A percentile compares a stretch with the other conserved stretches of the same genome.
Evolutionary conservation across 2,113 vertebrate genomes (phyloP).

Genomic region (Ctenomys sociabilis): DNA sequence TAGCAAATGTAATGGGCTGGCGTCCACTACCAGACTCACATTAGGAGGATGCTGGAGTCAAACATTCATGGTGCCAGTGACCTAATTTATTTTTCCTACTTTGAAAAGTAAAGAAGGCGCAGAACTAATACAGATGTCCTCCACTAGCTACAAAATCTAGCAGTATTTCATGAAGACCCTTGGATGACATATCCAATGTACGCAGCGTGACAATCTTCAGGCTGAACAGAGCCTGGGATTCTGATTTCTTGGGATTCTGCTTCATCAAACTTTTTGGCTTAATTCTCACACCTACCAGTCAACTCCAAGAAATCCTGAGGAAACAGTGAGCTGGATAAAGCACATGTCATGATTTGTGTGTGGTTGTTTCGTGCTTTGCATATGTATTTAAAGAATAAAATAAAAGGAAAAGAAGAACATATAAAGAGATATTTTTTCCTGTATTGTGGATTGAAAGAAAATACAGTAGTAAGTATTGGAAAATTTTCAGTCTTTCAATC

Average conservation of each 20-base stretch:
- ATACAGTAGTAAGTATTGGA: neutral
- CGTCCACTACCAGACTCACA: neutral
- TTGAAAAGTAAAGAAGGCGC: neutral
- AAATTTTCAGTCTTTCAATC: neutral
- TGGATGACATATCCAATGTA: neutral
- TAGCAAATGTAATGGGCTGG: neutral
- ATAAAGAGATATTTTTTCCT: neutral
- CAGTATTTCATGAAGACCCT: neutral
- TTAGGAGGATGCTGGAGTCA: neutral
- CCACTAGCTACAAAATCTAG: neutral
- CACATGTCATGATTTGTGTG: neutral
- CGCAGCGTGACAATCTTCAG: no score
- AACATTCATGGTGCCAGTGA: neutral
- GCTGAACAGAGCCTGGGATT: accelerated
- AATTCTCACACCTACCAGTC: neutral
- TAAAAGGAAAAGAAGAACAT: neutral
- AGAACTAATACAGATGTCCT: neutral
- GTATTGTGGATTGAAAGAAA: neutral
- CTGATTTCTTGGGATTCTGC: accelerated
- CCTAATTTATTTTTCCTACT: neutral
- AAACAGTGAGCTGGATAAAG: neutral
- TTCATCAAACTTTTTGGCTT: neutral
- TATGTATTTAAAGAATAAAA: neutral
- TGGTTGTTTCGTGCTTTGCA: neutral
- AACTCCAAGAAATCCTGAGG: neutral